These are phyloP conservation scores for Galaxias olidus DNA, from an alignment of 2,797 vertebrate genomes.

Conservation along the genomic window DNA sequence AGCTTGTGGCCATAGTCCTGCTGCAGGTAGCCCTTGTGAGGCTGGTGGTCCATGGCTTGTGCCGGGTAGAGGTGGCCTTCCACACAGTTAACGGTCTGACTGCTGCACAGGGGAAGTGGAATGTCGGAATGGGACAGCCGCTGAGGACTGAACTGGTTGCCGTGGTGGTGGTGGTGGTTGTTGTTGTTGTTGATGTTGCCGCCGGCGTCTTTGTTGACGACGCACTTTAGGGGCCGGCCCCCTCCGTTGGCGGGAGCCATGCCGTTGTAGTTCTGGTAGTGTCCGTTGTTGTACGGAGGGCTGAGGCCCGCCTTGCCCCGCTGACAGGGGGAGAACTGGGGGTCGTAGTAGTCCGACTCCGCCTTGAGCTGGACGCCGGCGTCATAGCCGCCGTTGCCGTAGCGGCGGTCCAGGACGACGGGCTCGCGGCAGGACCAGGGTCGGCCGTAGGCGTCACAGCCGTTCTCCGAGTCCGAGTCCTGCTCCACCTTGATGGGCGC, in stretches of 20 bases:
- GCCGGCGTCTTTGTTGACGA: conserved; percentile 73
- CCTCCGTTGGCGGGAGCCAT: conserved; percentile 28
- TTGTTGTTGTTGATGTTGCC: too few relatives aligned
- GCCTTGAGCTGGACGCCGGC: conserved; percentile 82
- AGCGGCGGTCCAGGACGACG: conserved; percentile 63
- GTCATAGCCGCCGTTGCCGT: conserved; percentile 59
- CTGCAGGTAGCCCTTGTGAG: conserved; percentile 73
- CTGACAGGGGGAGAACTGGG: conserved; percentile 78
- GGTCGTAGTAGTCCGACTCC: conserved; percentile 77
- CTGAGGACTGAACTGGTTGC: conserved; percentile 69
- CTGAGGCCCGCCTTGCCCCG: conserved; percentile 77
- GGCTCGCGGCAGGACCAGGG: conserved; percentile 74
- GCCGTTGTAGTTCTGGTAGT: conserved; percentile 66
- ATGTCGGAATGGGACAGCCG: conserved; percentile 77
- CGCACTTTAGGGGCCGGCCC: conserved; percentile 73
- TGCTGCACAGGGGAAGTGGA: conserved; percentile 66
- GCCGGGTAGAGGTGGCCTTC: conserved; percentile 70
- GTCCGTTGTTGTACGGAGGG: conserved; percentile 72
- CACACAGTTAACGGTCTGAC: conserved; percentile 71
- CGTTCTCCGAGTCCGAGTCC: conserved; percentile 85
- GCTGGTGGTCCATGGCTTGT: conserved; percentile 57
- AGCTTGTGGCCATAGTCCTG: conserved; percentile 72
- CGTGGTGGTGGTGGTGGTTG: conserved; percentile 28
- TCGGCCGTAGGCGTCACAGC: conserved; percentile 72
- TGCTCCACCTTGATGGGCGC: conserved; percentile 87